A percentile compares a stretch with the other conserved stretches of the same genome.
Conservation (phyloP, 2,113 vertebrate genomes). For the Bathybates hornii region DNA sequence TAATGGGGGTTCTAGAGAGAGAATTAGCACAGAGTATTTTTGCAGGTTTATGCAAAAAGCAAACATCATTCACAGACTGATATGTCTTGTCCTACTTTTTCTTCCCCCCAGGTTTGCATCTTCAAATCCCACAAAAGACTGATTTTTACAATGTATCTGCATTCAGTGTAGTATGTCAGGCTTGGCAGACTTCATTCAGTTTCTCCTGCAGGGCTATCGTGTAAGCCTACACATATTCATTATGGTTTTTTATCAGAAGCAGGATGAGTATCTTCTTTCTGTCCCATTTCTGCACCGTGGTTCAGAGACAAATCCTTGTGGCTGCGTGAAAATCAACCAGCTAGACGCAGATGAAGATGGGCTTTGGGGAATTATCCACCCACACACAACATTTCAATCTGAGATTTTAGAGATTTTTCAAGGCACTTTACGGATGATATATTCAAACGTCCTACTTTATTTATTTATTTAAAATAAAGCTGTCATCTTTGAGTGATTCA, state of each 20-base stretch:
- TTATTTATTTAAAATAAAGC: not conserved
- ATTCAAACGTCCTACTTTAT: conserved; percentile 24
- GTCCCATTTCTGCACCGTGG: conserved; percentile 31
- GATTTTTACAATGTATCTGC: not conserved
- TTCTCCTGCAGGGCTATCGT: not conserved
- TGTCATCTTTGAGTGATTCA: not conserved
- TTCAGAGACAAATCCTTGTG: conserved; percentile 36
- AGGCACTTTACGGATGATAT: conserved; percentile 35
- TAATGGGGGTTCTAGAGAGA: not conserved
- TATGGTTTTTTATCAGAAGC: not conserved
- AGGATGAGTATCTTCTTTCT: not conserved
- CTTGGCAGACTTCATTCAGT: not conserved
- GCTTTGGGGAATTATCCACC: conserved; percentile 59
- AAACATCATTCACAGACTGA: not conserved
- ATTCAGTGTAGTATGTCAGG: not conserved
- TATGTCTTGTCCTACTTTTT: not conserved
- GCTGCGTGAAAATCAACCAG: conserved; percentile 42
- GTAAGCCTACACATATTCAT: not conserved
- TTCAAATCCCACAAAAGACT: not conserved
- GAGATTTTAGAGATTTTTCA: conserved; percentile 49
- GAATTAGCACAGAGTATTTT: not conserved
- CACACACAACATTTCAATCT: conserved; percentile 49
- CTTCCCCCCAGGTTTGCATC: not conserved
- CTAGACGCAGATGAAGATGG: conserved; percentile 43
- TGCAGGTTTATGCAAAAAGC: not conserved